Base-by-base conservation (phyloP, 1,140 invertebrate species). In the Drosophila littoralis region DNA sequence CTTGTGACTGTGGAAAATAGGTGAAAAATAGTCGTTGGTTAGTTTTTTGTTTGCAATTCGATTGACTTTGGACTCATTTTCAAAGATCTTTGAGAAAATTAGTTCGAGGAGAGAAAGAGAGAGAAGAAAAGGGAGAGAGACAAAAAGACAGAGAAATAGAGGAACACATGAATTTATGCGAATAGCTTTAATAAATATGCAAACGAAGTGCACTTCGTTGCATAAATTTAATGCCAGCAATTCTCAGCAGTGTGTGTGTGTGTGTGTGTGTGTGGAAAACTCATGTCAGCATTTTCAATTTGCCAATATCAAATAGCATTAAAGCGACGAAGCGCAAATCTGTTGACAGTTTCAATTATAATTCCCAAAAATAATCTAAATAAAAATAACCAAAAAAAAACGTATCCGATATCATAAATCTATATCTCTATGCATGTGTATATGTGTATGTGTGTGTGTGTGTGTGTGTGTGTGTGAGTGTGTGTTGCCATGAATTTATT, bases 331-430 rank as follows among this genome's bases (percentile, higher is more conserved):
- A 60, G 79, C 63, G 64, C 64, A 63, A 81, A 81, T 81, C 64
- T 77, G 79, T 77, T 81, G 78, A 77, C 78, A 81, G 50, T 81
- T 81, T 77, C 73, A 81, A 81, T 81, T 81, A 81, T 73, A 65
- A 48, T 55, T 52, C 55, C 33, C 8, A n/a, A 66, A 22, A 55
- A 43, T 32, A 54, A 36, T 15, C 28, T 13, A 48, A 12, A 15
- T 12, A 28, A 17, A 12, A 51, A 69, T 28, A 28, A 28, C 22
- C 4, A 52, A 12, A 10, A 13, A 63, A 36, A 8, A 6, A 48
- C 22, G 6, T n/a, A 3, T 28, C 22, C 22, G 22, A 50, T 9
- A 36, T 12, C 33, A 36, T 48, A 35, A 12, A 61, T 60, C n/a
- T 36, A 36, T 52, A 13, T 52, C 8, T 52, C 13, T 13, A 13